Evolutionary conservation across 2,797 vertebrate species (phyloP).

Genomic region (Lepilemur ruficaudatus): DNA sequence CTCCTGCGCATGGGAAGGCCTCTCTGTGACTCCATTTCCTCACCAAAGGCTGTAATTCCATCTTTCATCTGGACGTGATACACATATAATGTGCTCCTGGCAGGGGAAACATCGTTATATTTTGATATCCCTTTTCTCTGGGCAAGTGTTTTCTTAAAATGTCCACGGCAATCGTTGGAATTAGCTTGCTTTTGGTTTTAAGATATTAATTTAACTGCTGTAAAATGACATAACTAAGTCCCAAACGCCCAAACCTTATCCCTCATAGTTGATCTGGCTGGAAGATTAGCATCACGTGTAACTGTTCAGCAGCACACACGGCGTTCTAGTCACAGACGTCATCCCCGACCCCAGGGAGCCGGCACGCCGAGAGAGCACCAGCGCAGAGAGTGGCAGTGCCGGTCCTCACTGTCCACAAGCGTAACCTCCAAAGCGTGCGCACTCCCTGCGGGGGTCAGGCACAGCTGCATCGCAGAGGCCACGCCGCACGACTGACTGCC

Average conservation of each 20-base stretch:
- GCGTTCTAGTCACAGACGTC: neutral
- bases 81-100: neutral
- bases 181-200: neutral
- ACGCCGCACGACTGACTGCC: fast-evolving
- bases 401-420: neutral
- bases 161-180: neutral
- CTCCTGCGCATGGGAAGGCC: fast-evolving
- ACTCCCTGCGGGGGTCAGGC: fast-evolving
- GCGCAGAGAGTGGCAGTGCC: neutral
- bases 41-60: neutral
- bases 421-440: fast-evolving
- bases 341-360: neutral
- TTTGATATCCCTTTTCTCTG: neutral
- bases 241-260: neutral
- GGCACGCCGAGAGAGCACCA: fast-evolving
- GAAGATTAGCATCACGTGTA: neutral
- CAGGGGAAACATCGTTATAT: neutral
- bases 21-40: neutral
- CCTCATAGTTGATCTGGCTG: fast-evolving
- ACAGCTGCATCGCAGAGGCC: neutral
- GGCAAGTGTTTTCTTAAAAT: neutral
- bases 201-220: neutral
- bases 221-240: neutral
- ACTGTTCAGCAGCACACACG: neutral
- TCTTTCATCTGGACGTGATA: neutral